Evolutionary conservation across 35 echinoderm and acorn worm genomes (phyloP).

Genomic region (Heliocidaris erythrogramma): DNA sequence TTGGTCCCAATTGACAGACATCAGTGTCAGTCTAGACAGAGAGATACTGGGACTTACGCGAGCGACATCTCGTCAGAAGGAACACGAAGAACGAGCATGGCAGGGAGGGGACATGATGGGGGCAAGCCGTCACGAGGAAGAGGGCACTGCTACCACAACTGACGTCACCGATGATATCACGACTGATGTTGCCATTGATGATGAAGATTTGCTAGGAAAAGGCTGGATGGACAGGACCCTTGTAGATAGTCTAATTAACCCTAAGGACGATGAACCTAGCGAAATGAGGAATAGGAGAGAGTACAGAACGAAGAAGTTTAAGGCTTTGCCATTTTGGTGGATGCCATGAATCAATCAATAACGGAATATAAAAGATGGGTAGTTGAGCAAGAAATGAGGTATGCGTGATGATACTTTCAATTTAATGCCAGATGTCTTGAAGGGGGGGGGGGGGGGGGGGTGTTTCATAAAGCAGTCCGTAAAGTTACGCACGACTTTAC

Average conservation of each 20-base stretch:
- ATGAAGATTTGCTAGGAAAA: background rate
- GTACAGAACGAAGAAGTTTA: background rate
- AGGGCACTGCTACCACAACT: background rate
- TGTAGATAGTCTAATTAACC: background rate
- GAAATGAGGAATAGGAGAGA: background rate
- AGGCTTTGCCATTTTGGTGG: background rate
- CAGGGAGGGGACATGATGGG: background rate
- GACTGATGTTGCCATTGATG: background rate
- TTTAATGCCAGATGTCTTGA: too few relatives aligned
- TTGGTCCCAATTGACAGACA: background rate
- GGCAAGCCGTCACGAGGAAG: background rate
- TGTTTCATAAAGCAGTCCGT: too few relatives aligned
- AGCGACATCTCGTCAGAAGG: background rate
- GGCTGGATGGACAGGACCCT: background rate
- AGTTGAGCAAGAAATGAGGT: too few relatives aligned
- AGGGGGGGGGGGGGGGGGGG: too few relatives aligned
- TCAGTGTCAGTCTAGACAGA: background rate
- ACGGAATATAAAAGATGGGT: too few relatives aligned
- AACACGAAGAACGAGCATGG: background rate
- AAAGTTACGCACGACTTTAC: too few relatives aligned
- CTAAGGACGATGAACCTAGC: background rate
- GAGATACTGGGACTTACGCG: background rate
- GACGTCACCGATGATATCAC: background rate
- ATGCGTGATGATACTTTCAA: too few relatives aligned
- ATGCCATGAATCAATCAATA: background rate